Evolutionary conservation across 1,140 invertebrate species (phyloP).

Genomic region (Hylyphantes graminicola): DNA sequence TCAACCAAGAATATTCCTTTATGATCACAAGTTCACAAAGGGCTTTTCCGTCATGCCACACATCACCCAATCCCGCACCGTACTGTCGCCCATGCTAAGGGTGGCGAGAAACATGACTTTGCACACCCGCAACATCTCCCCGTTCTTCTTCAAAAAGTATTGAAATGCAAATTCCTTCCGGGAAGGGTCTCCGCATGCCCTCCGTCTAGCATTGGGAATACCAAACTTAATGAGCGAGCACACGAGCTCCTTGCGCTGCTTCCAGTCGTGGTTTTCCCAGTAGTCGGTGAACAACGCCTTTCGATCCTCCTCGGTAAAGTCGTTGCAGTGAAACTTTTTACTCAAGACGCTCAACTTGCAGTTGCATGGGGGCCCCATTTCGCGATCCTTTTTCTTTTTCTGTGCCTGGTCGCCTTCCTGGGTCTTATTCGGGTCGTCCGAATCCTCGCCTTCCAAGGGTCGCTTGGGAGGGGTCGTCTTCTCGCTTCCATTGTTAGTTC

Average conservation of each 20-base stretch:
- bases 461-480: no score
- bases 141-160: slow-evolving; percentile 10
- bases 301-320: slow-evolving; percentile 6
- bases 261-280: slow-evolving; percentile 12
- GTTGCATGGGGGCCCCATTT: slow-evolving; percentile 19
- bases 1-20: neutral
- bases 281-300: neutral
- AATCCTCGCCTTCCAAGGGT: no score
- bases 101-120: slow-evolving; percentile 28
- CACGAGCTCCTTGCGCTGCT: slow-evolving; percentile 6
- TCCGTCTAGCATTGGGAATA: slow-evolving; percentile 6
- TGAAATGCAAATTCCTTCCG: slow-evolving; percentile 31
- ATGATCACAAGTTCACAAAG: neutral
- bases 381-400: slow-evolving; percentile 2
- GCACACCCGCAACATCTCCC: slow-evolving; percentile 9
- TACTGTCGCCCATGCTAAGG: slow-evolving; percentile 11
- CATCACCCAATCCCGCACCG: slow-evolving; percentile 23
- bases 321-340: slow-evolving; percentile 26
- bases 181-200: neutral
- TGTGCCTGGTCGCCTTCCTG: no score
- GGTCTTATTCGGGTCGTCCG: no score
- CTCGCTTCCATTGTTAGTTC: neutral
- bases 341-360: slow-evolving; percentile 11
- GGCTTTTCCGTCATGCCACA: neutral
- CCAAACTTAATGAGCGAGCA: slow-evolving; percentile 12